Evolutionary conservation across 2,797 vertebrate species (phyloP).

Genomic region (Acanthis flammea): DNA sequence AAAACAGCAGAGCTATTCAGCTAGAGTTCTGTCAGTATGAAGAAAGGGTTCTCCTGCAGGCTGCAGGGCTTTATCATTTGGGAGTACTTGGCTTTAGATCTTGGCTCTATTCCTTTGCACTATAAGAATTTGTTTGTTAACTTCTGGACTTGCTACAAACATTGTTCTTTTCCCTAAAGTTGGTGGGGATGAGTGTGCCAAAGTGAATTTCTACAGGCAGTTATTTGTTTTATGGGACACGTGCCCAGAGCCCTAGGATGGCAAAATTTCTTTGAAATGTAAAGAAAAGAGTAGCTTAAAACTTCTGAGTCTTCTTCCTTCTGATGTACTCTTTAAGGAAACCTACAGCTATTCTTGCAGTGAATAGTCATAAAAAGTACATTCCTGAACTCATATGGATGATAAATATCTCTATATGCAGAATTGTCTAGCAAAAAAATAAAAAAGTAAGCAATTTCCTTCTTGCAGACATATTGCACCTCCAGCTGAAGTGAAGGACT

Average conservation of each 20-base stretch:
- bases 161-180: not conserved
- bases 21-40: not conserved
- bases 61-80: not conserved
- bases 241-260: not conserved
- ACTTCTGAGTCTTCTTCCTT: not conserved
- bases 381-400: not conserved
- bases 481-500: not conserved
- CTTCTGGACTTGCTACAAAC: not conserved
- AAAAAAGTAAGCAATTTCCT: not conserved
- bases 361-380: not conserved
- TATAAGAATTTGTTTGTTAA: not conserved
- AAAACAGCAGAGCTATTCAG: not conserved
- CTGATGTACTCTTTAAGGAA: not conserved
- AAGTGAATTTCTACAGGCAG: not conserved
- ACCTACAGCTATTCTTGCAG: not conserved
- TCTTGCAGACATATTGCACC: not conserved
- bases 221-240: not conserved
- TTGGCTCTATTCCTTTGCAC: not conserved
- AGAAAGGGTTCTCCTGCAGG: not conserved
- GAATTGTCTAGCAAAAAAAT: not conserved
- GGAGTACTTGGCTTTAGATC: not conserved
- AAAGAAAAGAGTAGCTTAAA: not conserved
- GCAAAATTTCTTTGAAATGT: not conserved
- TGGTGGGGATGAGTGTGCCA: not conserved
- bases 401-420: not conserved